Base-by-base conservation (phyloP, 2,888 invertebrate genomes). In the Tuberolachnus salignus region DNA sequence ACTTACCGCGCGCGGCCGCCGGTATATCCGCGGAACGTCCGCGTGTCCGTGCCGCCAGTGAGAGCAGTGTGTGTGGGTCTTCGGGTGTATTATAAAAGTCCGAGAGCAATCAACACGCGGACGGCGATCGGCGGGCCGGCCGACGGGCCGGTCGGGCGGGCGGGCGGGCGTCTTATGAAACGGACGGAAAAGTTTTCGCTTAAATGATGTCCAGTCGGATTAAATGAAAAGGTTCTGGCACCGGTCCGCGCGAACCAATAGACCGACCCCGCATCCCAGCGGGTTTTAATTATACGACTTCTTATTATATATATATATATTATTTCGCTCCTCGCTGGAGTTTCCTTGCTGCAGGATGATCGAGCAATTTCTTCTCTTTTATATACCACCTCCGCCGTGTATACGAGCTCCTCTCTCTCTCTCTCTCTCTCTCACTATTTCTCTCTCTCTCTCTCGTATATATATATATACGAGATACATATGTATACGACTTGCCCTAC, bases 161-260 rank as follows among this genome's bases (percentile, higher is more conserved):
- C 1, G 0, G 19, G 46, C n/a, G n/a, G 11, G 13, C 61, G 57
- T 44, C 49, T 69, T 78, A 78, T n/a, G n/a, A 69, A 69, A 19
- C 78, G 78, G 69, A 78, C 51, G 69, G 78, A 78, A 78, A 78
- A 78, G 78, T 78, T 78, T 78, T 78, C 78, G 78, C 59, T 78
- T 78, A 78, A 78, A 78, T 69, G 78, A 78, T 69, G 78, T 78
- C 78, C 78, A 78, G 78, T 78, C 69, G 69, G 69, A 78, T 78
- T 78, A 78, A 78, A 78, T 69, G 78, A 78, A 78, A 75, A 78
- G 69, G 78, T 69, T 61, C 78, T 78, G 78, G 78, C 78, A 78
- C 51, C 59, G 78, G 78, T 69, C 67, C 78, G 78, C 69, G 78
- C 69, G 69, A 78, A 78, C 78, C 69, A 78, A 78, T 78, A 78